These are phyloP conservation scores for Falcaria lacertinaria DNA, from an alignment of 2,888 invertebrate genomes.

Conservation along the genomic window DNA sequence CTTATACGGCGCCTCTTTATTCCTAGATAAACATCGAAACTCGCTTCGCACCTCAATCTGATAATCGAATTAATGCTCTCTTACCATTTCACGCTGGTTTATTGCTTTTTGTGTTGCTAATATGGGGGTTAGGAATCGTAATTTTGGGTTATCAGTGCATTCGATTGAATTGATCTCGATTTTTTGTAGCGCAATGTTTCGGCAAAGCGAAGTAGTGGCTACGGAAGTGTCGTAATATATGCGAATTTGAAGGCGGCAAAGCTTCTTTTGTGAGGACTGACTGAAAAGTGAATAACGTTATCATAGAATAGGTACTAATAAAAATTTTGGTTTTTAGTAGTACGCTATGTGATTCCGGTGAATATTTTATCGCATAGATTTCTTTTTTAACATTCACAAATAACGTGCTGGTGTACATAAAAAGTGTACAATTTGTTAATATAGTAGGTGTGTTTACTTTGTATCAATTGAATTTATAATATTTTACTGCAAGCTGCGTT, in stretches of 20 bases:
- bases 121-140: conserved; percentile 63
- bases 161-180: conserved; percentile 69
- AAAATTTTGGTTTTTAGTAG: no score
- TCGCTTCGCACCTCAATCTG: conserved; percentile 79
- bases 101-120: conserved; percentile 73
- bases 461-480: no score
- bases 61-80: conserved; percentile 78
- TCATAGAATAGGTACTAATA: no score
- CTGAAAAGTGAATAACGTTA: background rate
- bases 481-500: no score
- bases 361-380: no score
- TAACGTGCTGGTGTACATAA: no score
- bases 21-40: conserved; percentile 79
- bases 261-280: background rate
- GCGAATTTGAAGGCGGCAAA: conserved; percentile 19
- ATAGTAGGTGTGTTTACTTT: no score
- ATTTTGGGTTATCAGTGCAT: conserved; percentile 71
- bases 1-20: conserved; percentile 75
- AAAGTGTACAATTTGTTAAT: no score
- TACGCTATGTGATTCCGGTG: no score
- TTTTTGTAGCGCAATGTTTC: conserved; percentile 36
- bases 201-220: conserved; percentile 24
- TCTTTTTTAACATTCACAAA: no score
- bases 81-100: conserved; percentile 76
- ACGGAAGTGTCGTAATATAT: conserved; percentile 33